Base-by-base conservation (phyloP, 2,888 invertebrate species). In the Chrysotoxum bicinctum region DNA sequence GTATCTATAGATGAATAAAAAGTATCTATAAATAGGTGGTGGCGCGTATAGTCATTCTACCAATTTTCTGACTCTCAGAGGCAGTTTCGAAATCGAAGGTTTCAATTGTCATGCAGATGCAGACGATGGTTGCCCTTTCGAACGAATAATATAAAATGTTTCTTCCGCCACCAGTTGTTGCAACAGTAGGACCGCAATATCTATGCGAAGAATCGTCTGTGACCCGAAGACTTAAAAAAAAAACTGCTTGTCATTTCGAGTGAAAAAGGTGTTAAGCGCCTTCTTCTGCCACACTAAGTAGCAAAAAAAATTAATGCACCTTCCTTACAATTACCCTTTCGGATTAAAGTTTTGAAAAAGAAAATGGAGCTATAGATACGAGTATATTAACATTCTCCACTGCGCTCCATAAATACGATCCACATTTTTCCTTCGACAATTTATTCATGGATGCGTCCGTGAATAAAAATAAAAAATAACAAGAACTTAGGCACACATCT, bases 71-170 rank as follows among this genome's bases (percentile, higher is more conserved):
- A 1, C 23, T 23, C 26, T 40, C 7, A 12, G 6, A 26, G 3
- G 30, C n/a, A 68, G 35, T 12, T 69, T 56, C 8, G 30, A 54
- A 23, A 37, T 12, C 37, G 52, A 69, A 40, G 52, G 23, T 56
- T 43, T 69, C 16, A 32, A 68, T 78, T 79, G 69, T 79, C 58
- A 83, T 83, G 78, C 78, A 81, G 56, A 76, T 76, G 70, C 64
- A 66, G 35, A 64, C 19, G 35, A 35, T 12, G 23, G 35, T 50
- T 12, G 23, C 23, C 66, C 35, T 50, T 66, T 58, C 2, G 16
- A 54, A 14, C 23, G 35, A n/a, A 48, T 21, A 23, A 19, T 14
- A 21, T n/a, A 26, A 7, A 26, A 8, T 43, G 43, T 35, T 43
- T 3, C 48, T 40, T 4, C 26, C 14, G 1, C 21, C 9, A 35